Evolutionary conservation across 2,888 invertebrate genomes (phyloP).

Genomic region (Acanthoscelides obtectus): DNA sequence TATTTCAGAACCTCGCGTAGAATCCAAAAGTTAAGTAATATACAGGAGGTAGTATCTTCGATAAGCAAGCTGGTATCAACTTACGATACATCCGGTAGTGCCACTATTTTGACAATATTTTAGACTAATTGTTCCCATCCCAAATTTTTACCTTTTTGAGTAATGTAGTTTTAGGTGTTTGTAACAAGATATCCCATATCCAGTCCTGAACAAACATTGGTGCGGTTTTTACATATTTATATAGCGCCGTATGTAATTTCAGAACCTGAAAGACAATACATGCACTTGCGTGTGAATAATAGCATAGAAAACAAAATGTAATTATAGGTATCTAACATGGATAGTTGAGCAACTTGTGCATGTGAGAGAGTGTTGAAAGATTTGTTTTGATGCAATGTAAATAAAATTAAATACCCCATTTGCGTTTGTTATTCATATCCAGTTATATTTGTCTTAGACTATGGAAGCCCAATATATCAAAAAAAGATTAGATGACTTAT

Average conservation of each 20-base stretch:
- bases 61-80: too few relatives aligned
- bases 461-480: too few relatives aligned
- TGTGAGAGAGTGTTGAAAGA: background rate
- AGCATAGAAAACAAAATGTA: background rate
- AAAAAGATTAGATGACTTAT: too few relatives aligned
- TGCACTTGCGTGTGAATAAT: background rate
- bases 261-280: background rate
- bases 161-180: too few relatives aligned
- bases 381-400: background rate
- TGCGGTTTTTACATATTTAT: background rate
- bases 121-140: too few relatives aligned
- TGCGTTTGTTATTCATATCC: background rate
- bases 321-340: background rate
- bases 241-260: background rate
- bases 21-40: too few relatives aligned
- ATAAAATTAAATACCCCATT: background rate
- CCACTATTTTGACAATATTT: too few relatives aligned
- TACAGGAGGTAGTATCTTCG: too few relatives aligned
- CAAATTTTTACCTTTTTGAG: too few relatives aligned
- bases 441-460: background rate
- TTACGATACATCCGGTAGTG: too few relatives aligned
- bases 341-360: background rate
- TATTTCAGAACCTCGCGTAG: too few relatives aligned
- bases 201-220: background rate
- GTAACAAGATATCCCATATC: too few relatives aligned